Conservation (phyloP, 1,140 invertebrate genomes). For the Drosophila willistoni region DNA sequence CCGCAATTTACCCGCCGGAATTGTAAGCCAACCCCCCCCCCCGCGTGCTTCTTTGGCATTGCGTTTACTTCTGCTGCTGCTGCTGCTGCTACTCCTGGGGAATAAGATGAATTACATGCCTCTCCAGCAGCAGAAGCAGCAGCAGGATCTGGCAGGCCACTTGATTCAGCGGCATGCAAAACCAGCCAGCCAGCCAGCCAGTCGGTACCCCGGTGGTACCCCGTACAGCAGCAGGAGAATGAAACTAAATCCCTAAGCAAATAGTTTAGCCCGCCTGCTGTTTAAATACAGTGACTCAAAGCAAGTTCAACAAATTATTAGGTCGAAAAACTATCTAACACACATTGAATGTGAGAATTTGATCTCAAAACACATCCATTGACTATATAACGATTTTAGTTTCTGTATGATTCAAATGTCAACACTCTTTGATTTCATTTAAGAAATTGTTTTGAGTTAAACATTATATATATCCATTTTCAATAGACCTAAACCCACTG, state of each 20-base stretch:
- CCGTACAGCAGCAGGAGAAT: constrained; percentile 1
- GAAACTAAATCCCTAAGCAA: constrained; percentile 75
- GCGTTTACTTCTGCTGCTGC: constrained; percentile 14
- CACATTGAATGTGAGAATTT: no score
- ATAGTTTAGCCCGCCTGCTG: constrained; percentile 60
- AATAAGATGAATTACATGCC: constrained; percentile 82
- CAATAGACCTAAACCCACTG: not conserved
- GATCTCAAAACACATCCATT: no score
- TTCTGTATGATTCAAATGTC: no score
- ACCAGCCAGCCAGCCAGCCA: no score
- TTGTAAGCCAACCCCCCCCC: constrained; percentile 48
- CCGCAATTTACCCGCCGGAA: constrained; percentile 49
- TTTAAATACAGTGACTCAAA: constrained; percentile 32
- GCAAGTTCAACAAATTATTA: constrained; percentile 4
- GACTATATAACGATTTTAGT: no score
- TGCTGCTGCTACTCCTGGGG: constrained; percentile 51
- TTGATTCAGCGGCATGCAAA: constrained; percentile 47
- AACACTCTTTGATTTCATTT: no score
- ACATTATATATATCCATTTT: not conserved
- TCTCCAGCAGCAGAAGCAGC: constrained; percentile 33
- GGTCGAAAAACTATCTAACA: not conserved
- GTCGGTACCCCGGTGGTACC: constrained; percentile 45
- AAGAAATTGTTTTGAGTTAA: no score
- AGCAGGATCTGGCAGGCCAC: constrained; percentile 40
- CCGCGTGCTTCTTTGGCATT: constrained; percentile 36